These are phyloP conservation scores for Enoplosus armatus DNA, from an alignment of 2,797 vertebrate genomes.

Conservation along the genomic window DNA sequence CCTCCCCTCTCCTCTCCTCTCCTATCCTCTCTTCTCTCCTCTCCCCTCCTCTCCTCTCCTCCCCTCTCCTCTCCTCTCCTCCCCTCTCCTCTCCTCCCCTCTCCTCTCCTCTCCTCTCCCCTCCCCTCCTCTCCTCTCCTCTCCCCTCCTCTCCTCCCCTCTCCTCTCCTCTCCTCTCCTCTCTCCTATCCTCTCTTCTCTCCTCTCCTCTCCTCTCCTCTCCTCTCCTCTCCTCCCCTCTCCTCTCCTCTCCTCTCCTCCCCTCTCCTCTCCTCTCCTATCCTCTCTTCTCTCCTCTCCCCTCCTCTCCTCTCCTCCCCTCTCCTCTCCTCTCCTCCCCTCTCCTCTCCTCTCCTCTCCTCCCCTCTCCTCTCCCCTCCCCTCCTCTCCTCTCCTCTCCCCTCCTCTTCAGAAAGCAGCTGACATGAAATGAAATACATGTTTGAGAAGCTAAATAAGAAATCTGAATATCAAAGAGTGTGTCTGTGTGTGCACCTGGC, in stretches of 20 bases:
- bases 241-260: too few species aligned
- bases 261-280: too few species aligned
- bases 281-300: background rate
- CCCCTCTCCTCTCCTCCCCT: background rate
- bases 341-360: background rate
- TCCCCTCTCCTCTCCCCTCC: background rate
- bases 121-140: constrained; percentile 2
- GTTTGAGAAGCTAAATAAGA: constrained; percentile 26
- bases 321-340: background rate
- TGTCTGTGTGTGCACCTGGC: background rate
- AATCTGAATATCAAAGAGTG: constrained; percentile 49
- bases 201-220: background rate
- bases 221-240: background rate
- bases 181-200: too few species aligned
- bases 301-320: background rate
- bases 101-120: too few species aligned
- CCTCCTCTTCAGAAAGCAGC: background rate
- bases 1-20: background rate
- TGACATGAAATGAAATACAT: constrained; percentile 22
- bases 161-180: too few species aligned
- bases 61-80: background rate
- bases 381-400: background rate
- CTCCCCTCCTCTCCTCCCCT: background rate
- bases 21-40: background rate
- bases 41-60: background rate